Evolutionary conservation across 2,888 invertebrate genomes (phyloP).

Genomic region (Dasypolia templi): DNA sequence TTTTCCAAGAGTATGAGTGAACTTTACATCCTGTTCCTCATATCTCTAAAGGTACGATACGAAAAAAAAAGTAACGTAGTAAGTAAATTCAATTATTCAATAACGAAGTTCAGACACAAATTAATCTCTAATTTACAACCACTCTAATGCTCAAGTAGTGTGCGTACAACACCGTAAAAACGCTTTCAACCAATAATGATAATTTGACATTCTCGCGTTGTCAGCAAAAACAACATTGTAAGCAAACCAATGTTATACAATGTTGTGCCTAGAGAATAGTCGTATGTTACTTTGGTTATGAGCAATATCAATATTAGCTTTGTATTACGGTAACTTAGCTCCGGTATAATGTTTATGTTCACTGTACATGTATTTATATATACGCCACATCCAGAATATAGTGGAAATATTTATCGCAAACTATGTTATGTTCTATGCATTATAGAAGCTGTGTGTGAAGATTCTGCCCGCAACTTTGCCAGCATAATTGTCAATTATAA

Average conservation of each 20-base stretch:
- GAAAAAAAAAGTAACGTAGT: too few relatives aligned
- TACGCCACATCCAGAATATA: conserved; percentile 8
- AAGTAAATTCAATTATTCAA: background rate
- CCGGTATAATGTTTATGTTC: conserved; percentile 21
- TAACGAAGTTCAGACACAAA: conserved; percentile 3
- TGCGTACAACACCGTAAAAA: conserved; percentile 18
- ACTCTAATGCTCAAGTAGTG: conserved; percentile 38
- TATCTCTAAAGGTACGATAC: too few relatives aligned
- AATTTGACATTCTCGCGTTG: conserved; percentile 40
- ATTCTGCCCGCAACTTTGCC: too few relatives aligned
- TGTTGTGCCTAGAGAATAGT: conserved; percentile 43
- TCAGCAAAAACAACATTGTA: conserved; percentile 47
- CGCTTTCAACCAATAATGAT: conserved; percentile 40
- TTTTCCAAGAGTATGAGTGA: too few relatives aligned
- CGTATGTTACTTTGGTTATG: conserved; percentile 41
- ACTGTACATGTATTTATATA: conserved; percentile 10
- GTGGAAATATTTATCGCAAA: conserved; percentile 12
- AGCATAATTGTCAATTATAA: too few relatives aligned
- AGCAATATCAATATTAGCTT: conserved; percentile 53
- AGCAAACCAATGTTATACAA: conserved; percentile 39
- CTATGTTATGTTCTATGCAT: background rate
- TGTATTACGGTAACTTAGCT: conserved; percentile 47
- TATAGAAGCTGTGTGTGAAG: background rate
- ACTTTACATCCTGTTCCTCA: too few relatives aligned
- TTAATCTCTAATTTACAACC: conserved; percentile 19